Conservation (phyloP, 2,888 invertebrate species). For the Drosophila pseudotakahashii region DNA sequence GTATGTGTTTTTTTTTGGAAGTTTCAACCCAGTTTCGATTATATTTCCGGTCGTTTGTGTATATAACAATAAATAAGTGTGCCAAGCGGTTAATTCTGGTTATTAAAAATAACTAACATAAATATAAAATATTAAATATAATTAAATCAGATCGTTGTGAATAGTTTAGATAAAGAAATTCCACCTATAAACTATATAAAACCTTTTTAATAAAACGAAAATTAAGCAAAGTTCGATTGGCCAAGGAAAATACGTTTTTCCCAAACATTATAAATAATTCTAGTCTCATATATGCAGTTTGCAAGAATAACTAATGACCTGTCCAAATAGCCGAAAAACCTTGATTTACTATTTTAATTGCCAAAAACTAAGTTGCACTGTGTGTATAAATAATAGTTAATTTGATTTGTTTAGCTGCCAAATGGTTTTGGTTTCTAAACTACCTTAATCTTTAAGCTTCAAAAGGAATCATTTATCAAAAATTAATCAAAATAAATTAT, state of each 20-base stretch:
- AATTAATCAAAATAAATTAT: too few species aligned
- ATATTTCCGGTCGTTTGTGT: background rate
- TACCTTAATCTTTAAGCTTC: too few species aligned
- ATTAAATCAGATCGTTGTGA: too few species aligned
- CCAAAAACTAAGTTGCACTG: background rate
- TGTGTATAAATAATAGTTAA: background rate
- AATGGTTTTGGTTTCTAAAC: background rate
- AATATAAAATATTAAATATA: too few species aligned
- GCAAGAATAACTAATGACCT: background rate
- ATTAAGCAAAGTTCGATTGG: too few species aligned
- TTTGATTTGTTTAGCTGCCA: background rate
- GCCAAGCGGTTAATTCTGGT: background rate
- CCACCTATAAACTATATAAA: too few species aligned
- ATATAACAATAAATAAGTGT: background rate
- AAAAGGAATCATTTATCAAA: too few species aligned
- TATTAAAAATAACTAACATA: background rate
- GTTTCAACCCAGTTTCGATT: background rate
- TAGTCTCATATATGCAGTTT: background rate
- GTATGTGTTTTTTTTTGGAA: background rate
- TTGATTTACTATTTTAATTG: constrained; percentile 7
- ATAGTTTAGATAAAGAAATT: too few species aligned
- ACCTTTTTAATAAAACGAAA: too few species aligned
- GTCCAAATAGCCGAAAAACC: background rate
- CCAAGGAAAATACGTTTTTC: too few species aligned
- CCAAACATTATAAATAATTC: background rate